Conservation (phyloP, 2,797 vertebrate species). For the Parauchenoglanis ngamensis region DNA sequence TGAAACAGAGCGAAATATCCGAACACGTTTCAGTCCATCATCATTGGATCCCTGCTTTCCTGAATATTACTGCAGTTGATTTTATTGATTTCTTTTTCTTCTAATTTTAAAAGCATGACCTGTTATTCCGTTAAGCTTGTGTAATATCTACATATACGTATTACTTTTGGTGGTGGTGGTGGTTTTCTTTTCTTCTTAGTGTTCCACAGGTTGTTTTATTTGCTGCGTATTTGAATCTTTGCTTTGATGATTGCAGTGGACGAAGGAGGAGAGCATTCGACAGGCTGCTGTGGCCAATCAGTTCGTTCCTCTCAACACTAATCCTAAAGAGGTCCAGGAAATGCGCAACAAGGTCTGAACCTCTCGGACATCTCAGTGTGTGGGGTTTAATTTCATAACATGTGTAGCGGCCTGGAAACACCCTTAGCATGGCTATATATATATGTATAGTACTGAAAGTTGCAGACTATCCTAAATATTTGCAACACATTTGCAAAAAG, state of each 20-base stretch:
- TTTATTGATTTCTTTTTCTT: conserved; percentile 59
- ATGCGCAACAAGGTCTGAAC: conserved; percentile 96
- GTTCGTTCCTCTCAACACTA: conserved; percentile 98
- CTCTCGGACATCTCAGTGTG: not conserved
- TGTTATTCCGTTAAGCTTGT: conserved; percentile 73
- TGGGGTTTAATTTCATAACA: too few species aligned
- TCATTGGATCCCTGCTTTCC: conserved; percentile 73
- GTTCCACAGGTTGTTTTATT: conserved; percentile 5
- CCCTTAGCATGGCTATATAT: too few species aligned
- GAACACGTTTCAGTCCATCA: conserved; percentile 59
- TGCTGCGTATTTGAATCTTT: conserved; percentile 54
- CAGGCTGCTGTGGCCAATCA: conserved; percentile 93
- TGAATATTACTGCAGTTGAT: conserved; percentile 53
- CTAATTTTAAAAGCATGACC: conserved; percentile 85
- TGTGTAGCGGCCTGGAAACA: too few species aligned
- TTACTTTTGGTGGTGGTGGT: not conserved
- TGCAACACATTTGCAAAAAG: not conserved
- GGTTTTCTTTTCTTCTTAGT: conserved; percentile 38
- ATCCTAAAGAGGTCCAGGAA: conserved; percentile 97
- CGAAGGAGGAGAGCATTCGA: conserved; percentile 93
- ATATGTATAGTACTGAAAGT: not conserved
- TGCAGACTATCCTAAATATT: not conserved
- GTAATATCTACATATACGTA: conserved; percentile 17
- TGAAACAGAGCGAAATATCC: not conserved
- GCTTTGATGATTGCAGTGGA: conserved; percentile 90